A percentile compares a stretch with the other conserved stretches of the same genome.
phyloP scores from a whole-genome alignment of 2,888 invertebrate species.

The Frankliniella fusca region DNA sequence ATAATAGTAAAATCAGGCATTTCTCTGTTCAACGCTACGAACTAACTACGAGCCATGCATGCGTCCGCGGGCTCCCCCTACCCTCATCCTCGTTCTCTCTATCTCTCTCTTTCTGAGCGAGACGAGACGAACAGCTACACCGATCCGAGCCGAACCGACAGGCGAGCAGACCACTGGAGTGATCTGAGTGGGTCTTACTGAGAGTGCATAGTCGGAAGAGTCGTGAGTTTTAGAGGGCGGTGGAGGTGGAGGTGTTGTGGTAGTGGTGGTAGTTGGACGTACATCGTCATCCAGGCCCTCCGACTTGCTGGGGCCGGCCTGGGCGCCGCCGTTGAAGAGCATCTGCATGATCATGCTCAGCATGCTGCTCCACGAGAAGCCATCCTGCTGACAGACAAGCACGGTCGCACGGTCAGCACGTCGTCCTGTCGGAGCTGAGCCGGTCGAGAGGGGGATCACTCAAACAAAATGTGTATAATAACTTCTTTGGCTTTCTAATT shows the following conservation, averaged over 20 bases:
- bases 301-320: constrained; percentile 74
- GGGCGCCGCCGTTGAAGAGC: constrained; percentile 64
- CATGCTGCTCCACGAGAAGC: constrained; percentile 86
- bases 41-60: too few species aligned
- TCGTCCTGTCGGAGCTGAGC: too few species aligned
- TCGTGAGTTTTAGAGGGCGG: constrained; percentile 25
- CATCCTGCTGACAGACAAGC: constrained; percentile 46
- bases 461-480: too few species aligned
- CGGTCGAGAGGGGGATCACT: too few species aligned
- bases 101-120: too few species aligned
- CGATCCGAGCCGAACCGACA: background rate
- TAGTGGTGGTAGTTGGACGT: constrained; percentile 25
- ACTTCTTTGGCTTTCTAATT: too few species aligned
- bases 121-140: too few species aligned
- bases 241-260: constrained; percentile 21
- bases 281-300: constrained; percentile 66
- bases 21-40: too few species aligned
- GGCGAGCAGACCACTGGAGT: background rate
- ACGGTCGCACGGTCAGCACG: too few species aligned
- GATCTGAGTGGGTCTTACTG: background rate
- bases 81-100: too few species aligned
- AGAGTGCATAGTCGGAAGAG: constrained; percentile 20
- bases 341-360: constrained; percentile 82
- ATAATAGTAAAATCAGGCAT: too few species aligned
- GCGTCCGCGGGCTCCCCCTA: too few species aligned